A percentile compares a stretch with the other conserved stretches of the same genome.
These are phyloP conservation scores for Ephestia elutella DNA, from an alignment of 1,140 invertebrate genomes.

Conservation along the genomic window DNA sequence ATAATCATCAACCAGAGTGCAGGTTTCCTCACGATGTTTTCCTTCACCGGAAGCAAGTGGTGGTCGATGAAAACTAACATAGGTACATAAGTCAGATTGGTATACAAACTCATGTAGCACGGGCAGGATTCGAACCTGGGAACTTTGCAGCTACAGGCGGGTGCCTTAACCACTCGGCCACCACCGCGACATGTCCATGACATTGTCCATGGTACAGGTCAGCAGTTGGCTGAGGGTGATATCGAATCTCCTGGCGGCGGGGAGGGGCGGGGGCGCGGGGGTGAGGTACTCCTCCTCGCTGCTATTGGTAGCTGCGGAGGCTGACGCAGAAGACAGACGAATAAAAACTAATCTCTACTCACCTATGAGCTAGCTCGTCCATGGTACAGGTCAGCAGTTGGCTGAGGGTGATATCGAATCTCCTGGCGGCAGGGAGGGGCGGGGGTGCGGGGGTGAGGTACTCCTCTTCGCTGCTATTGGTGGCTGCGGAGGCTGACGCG, in stretches of 20 bases:
- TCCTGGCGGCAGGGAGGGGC: slow-evolving; percentile 50
- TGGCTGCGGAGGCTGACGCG: slow-evolving; percentile 30
- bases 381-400: slow-evolving; percentile 87
- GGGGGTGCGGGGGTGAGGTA: slow-evolving; percentile 77
- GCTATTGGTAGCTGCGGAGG: slow-evolving; percentile 40
- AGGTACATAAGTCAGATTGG: no score
- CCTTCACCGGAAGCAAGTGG: no score
- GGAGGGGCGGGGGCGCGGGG: slow-evolving; percentile 70
- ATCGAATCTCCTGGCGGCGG: slow-evolving; percentile 70
- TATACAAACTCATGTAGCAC: no score
- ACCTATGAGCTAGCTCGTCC: slow-evolving; percentile 79
- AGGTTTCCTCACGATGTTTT: no score
- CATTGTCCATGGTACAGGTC: slow-evolving; percentile 85
- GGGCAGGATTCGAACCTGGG: no score
- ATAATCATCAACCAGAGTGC: no score
- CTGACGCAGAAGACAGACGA: slow-evolving; percentile 36
- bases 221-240: slow-evolving; percentile 88
- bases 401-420: slow-evolving; percentile 83
- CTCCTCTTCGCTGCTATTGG: slow-evolving; percentile 76
- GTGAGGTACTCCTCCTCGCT: slow-evolving; percentile 80
- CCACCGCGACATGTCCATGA: no score
- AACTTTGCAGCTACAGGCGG: no score
- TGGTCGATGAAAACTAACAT: no score
- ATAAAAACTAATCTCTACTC: no score
- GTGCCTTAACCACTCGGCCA: no score